These are phyloP conservation scores for Achroia grisella DNA, from an alignment of 1,140 invertebrate species.

Conservation along the genomic window DNA sequence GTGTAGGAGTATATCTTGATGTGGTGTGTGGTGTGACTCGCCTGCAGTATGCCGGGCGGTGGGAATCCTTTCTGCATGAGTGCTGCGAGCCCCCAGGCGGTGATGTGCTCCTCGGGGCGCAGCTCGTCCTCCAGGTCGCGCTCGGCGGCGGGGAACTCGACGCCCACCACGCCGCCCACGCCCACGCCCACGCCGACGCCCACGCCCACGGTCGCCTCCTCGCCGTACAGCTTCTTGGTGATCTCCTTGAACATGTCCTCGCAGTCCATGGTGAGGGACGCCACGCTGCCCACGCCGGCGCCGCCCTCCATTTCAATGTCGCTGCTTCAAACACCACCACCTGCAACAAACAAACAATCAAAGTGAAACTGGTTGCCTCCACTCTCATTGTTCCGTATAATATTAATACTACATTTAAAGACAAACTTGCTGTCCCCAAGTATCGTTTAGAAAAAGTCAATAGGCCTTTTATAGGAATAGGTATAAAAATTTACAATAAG, in stretches of 20 bases:
- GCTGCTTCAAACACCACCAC: neutral
- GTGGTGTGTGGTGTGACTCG: neutral
- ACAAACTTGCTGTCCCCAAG: too few relatives aligned
- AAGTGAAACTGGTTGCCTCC: neutral
- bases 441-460: too few relatives aligned
- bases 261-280: slow-evolving; percentile 68
- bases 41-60: slow-evolving; percentile 73
- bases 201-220: slow-evolving; percentile 77
- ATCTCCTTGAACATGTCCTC: slow-evolving; percentile 86
- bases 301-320: slow-evolving; percentile 40
- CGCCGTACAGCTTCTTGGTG: slow-evolving; percentile 90
- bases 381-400: neutral
- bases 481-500: too few relatives aligned
- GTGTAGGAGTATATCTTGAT: too few relatives aligned
- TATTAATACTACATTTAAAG: too few relatives aligned
- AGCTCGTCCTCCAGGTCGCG: slow-evolving; percentile 70
- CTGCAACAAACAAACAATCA: neutral
- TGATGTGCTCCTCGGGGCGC: slow-evolving; percentile 79
- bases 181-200: slow-evolving; percentile 27
- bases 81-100: slow-evolving; percentile 80
- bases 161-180: slow-evolving; percentile 45
- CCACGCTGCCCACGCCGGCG: slow-evolving; percentile 44
- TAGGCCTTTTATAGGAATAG: too few relatives aligned
- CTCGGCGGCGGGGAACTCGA: slow-evolving; percentile 64
- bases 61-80: slow-evolving; percentile 83